These are phyloP conservation scores for Ametastegia equiseti DNA, from an alignment of 2,888 invertebrate species.

Conservation along the genomic window DNA sequence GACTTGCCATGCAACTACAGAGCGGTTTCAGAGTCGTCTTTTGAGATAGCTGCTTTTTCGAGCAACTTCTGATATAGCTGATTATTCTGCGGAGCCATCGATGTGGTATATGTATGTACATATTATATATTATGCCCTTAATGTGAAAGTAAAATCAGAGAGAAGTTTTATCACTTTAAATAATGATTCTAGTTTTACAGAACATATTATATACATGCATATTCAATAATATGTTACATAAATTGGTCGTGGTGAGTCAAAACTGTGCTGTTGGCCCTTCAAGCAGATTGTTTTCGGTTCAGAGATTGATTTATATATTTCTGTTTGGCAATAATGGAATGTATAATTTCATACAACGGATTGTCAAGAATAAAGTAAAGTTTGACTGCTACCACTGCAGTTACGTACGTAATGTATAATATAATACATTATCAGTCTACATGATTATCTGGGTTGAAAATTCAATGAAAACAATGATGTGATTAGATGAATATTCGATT, in stretches of 20 bases:
- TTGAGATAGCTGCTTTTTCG: no score
- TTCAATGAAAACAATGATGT: background rate
- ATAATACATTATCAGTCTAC: background rate
- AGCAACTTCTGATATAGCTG: no score
- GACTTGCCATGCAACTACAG: no score
- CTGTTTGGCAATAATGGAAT: background rate
- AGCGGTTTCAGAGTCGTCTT: no score
- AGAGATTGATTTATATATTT: background rate
- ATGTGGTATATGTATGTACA: no score
- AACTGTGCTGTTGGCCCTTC: background rate
- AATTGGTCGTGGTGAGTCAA: constrained; percentile 34
- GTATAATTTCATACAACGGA: background rate
- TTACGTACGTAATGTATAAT: background rate
- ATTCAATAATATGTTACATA: constrained; percentile 7
- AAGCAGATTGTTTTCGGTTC: constrained; percentile 31
- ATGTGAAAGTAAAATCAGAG: background rate
- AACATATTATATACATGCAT: background rate
- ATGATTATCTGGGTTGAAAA: background rate
- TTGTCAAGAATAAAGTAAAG: constrained; percentile 18
- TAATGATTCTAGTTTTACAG: background rate
- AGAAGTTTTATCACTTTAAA: background rate
- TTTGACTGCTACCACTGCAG: background rate
- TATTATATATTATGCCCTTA: background rate
- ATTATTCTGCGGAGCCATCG: no score
- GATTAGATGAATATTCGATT: no score